Evolutionary conservation across 1,140 invertebrate genomes (phyloP).

Genomic region (Leptinotarsa texana): DNA sequence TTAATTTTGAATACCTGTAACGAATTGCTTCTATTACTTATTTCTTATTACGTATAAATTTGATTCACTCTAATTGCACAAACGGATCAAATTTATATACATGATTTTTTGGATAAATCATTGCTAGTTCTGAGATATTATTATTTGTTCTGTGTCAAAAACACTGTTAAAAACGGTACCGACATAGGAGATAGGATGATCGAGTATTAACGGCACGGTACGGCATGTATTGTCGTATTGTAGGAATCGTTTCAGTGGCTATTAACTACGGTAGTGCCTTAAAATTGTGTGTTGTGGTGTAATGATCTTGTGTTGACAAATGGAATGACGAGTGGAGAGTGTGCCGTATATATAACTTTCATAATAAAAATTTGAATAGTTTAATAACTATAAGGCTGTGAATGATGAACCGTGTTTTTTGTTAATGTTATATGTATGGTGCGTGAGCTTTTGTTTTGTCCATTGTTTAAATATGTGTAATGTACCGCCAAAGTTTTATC

Average conservation of each 20-base stretch:
- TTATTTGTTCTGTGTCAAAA: no score
- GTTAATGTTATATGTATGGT: slow-evolving; percentile 43
- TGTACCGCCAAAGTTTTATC: slow-evolving; percentile 69
- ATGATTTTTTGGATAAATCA: no score
- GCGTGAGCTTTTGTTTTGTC: slow-evolving; percentile 49
- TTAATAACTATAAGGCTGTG: slow-evolving; percentile 40
- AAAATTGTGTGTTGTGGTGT: slow-evolving; percentile 44
- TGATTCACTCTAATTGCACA: no score
- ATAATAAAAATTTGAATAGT: slow-evolving; percentile 33
- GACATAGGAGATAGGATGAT: not conserved
- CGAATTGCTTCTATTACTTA: no score
- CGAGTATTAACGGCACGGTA: not conserved
- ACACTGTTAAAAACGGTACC: not conserved
- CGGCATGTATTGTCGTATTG: not conserved
- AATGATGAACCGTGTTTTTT: slow-evolving; percentile 37
- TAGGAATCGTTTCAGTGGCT: not conserved
- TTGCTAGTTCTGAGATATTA: no score
- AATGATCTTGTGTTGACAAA: slow-evolving; percentile 37
- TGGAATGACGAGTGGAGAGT: slow-evolving; percentile 35
- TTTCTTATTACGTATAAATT: no score
- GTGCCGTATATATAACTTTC: slow-evolving; percentile 29
- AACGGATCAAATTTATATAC: no score
- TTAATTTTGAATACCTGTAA: no score
- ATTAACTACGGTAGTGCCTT: slow-evolving; percentile 54
- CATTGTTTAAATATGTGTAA: slow-evolving; percentile 65